Conservation (phyloP, 2,113 vertebrate species). For the Anser cygnoides region DNA sequence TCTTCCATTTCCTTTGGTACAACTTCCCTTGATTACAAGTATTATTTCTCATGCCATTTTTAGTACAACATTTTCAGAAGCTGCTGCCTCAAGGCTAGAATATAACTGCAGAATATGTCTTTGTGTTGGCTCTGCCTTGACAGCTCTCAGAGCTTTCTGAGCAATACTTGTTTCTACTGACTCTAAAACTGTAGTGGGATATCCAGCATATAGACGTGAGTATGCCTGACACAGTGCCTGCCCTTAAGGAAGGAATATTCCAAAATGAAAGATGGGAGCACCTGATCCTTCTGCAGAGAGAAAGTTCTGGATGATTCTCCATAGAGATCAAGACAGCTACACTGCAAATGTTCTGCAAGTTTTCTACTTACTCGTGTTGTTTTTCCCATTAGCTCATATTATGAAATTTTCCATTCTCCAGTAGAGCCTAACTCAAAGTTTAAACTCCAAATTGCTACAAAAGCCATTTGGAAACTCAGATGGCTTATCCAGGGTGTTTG, state of each 20-base stretch:
- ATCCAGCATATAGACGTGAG: not conserved
- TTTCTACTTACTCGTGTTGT: not conserved
- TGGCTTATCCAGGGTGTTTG: not conserved
- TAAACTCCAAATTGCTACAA: conserved; percentile 8
- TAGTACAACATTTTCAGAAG: conserved; percentile 22
- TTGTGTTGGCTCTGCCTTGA: not conserved
- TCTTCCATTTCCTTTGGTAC: conserved; percentile 10
- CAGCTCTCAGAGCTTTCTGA: conserved; percentile 29
- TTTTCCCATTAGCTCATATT: not conserved
- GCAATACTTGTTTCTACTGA: conserved; percentile 23
- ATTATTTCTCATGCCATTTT: conserved; percentile 42
- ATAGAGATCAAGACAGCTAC: not conserved
- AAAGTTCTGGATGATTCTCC: not conserved
- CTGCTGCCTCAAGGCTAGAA: conserved; percentile 24
- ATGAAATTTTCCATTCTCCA: not conserved
- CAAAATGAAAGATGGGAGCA: not conserved
- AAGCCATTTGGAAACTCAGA: conserved; percentile 21
- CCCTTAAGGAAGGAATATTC: not conserved
- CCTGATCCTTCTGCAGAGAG: not conserved
- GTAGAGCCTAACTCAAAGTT: not conserved
- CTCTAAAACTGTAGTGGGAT: not conserved
- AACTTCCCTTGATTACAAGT: not conserved
- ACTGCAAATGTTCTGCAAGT: not conserved
- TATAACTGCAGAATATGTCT: conserved; percentile 3
- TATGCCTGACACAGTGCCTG: not conserved